phyloP scores from a whole-genome alignment of 2,888 invertebrate genomes.

The Dynastes maya region DNA sequence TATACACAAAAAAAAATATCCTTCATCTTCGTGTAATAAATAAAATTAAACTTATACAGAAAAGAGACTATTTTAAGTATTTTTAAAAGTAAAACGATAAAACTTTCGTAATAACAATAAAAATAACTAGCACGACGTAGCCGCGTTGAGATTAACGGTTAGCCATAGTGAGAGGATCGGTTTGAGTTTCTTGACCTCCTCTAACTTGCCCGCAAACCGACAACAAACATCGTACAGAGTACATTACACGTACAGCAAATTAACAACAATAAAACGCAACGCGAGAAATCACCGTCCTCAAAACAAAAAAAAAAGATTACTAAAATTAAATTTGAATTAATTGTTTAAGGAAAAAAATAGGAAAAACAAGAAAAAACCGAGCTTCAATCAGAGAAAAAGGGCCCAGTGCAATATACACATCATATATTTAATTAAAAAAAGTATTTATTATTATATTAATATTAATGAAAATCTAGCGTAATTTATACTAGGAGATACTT shows the following conservation, averaged over 20 bases:
- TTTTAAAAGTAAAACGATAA: neutral
- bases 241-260: neutral
- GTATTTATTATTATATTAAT: slow-evolving; percentile 24
- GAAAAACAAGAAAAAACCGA: slow-evolving; percentile 52
- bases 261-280: slow-evolving; percentile 7
- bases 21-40: neutral
- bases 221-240: slow-evolving; percentile 17
- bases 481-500: slow-evolving; percentile 24
- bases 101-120: slow-evolving; percentile 14
- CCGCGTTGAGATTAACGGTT: slow-evolving; percentile 39
- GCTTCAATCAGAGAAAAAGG: slow-evolving; percentile 59
- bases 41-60: slow-evolving; percentile 4
- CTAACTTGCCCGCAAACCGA: slow-evolving; percentile 53
- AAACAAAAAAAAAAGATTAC: neutral
- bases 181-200: slow-evolving; percentile 60
- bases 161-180: slow-evolving; percentile 26
- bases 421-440: slow-evolving; percentile 13
- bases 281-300: slow-evolving; percentile 59
- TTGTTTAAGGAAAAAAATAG: slow-evolving; percentile 9
- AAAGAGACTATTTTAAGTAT: slow-evolving; percentile 7
- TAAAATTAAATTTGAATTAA: slow-evolving; percentile 24
- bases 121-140: slow-evolving; percentile 31
- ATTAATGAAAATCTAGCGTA: slow-evolving; percentile 30
- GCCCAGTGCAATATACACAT: slow-evolving; percentile 62
- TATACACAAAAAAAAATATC: too few species aligned